A percentile compares a stretch with the other conserved stretches of the same genome.
Evolutionary conservation across 2,888 invertebrate genomes (phyloP).

Genomic region (Cataglyphis livida): DNA sequence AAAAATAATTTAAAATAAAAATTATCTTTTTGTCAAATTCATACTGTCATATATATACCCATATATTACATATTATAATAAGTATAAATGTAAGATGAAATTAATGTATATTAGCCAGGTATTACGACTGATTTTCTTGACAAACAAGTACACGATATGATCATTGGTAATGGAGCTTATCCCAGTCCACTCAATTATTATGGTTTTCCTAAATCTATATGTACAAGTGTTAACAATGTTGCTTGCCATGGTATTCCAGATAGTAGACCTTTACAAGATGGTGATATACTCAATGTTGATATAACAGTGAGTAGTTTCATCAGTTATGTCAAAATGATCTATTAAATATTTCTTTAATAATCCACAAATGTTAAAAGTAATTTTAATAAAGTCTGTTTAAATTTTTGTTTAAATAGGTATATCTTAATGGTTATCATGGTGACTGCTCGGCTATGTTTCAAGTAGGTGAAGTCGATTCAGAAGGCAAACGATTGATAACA

Average conservation of each 20-base stretch:
- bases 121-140: slow-evolving; percentile 95
- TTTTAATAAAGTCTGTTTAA: background rate
- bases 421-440: slow-evolving; percentile 94
- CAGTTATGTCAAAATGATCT: slow-evolving; percentile 22
- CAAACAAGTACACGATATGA: slow-evolving; percentile 90
- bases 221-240: slow-evolving; percentile 96
- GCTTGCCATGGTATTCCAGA: slow-evolving; percentile 98
- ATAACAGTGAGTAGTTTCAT: slow-evolving; percentile 90
- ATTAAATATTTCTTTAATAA: background rate
- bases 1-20: background rate
- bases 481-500: slow-evolving; percentile 90
- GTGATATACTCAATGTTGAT: slow-evolving; percentile 97
- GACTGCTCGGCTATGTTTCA: slow-evolving; percentile 96
- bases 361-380: background rate
- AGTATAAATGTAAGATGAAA: slow-evolving; percentile 2
- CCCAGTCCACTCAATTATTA: slow-evolving; percentile 96
- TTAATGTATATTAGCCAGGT: slow-evolving; percentile 87
- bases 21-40: background rate
- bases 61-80: background rate
- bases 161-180: slow-evolving; percentile 91
- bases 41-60: background rate
- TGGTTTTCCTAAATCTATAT: slow-evolving; percentile 95
- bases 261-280: slow-evolving; percentile 91
- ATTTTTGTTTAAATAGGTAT: slow-evolving; percentile 87
- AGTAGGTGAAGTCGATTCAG: slow-evolving; percentile 93